These are phyloP conservation scores for Helicoverpa assulta DNA, from an alignment of 2,888 invertebrate species.

Conservation along the genomic window DNA sequence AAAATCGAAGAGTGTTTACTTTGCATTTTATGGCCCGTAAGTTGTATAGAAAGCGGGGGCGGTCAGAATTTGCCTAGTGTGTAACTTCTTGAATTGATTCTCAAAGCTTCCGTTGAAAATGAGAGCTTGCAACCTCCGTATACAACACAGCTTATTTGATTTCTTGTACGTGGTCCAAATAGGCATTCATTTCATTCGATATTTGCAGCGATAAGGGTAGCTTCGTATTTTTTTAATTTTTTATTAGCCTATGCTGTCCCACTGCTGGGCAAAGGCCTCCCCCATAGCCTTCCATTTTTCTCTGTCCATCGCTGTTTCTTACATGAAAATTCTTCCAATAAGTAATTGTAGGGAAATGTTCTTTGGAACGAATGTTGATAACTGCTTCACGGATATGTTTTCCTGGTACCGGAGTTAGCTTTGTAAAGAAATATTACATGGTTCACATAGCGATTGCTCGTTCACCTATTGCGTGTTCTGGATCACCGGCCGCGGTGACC, in stretches of 20 bases:
- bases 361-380: conserved; percentile 43
- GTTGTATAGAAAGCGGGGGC: conserved; percentile 18
- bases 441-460: conserved; percentile 51
- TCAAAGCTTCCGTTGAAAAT: conserved; percentile 54
- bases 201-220: conserved; percentile 54
- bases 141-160: conserved; percentile 63
- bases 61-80: conserved; percentile 44
- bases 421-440: conserved; percentile 29
- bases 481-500: conserved; percentile 71
- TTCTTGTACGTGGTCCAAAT: conserved; percentile 61
- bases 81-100: conserved; percentile 57
- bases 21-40: conserved; percentile 35
- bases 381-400: conserved; percentile 43
- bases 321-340: conserved; percentile 53
- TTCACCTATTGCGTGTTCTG: conserved; percentile 76
- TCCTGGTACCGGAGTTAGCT: conserved; percentile 43
- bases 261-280: no score
- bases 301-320: no score
- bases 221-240: no score
- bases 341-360: conserved; percentile 55
- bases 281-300: no score
- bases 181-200: conserved; percentile 42
- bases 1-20: conserved; percentile 43
- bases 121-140: conserved; percentile 43
- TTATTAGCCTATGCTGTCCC: no score